phyloP scores from a whole-genome alignment of 2,888 invertebrate genomes.

The Conops quadrifasciatus region DNA sequence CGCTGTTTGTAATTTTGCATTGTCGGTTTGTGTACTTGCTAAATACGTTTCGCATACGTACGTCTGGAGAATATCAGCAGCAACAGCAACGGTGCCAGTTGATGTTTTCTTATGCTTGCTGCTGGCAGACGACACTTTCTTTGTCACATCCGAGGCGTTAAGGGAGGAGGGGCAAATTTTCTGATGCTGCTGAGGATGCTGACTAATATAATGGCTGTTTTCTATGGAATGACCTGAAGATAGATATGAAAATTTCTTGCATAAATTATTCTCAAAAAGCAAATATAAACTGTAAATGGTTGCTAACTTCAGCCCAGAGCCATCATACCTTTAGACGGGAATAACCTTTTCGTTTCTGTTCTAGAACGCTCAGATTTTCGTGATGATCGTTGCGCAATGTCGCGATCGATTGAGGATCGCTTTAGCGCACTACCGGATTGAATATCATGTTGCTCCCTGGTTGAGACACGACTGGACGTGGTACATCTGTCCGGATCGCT shows the following conservation, averaged over 20 bases:
- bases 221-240: slow-evolving; percentile 58
- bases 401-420: slow-evolving; percentile 48
- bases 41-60: slow-evolving; percentile 65
- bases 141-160: slow-evolving; percentile 35
- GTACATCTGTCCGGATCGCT: slow-evolving; percentile 38
- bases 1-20: slow-evolving; percentile 31
- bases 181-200: slow-evolving; percentile 33
- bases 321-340: slow-evolving; percentile 49
- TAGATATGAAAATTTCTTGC: background rate
- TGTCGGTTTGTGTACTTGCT: slow-evolving; percentile 50
- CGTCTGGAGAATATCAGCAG: slow-evolving; percentile 54
- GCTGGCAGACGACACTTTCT: slow-evolving; percentile 39
- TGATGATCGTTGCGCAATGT: slow-evolving; percentile 44
- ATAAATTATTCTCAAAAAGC: too few species aligned
- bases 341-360: slow-evolving; percentile 46
- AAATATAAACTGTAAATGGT: background rate
- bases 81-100: slow-evolving; percentile 42
- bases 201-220: slow-evolving; percentile 32
- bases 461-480: slow-evolving; percentile 31
- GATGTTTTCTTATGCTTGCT: slow-evolving; percentile 42
- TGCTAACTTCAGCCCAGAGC: background rate
- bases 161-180: background rate
- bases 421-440: slow-evolving; percentile 46
- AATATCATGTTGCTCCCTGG: slow-evolving; percentile 30
- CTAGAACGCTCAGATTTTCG: slow-evolving; percentile 47